These are phyloP conservation scores for Baryphthengus martii DNA, from an alignment of 2,113 vertebrate species.

Conservation along the genomic window DNA sequence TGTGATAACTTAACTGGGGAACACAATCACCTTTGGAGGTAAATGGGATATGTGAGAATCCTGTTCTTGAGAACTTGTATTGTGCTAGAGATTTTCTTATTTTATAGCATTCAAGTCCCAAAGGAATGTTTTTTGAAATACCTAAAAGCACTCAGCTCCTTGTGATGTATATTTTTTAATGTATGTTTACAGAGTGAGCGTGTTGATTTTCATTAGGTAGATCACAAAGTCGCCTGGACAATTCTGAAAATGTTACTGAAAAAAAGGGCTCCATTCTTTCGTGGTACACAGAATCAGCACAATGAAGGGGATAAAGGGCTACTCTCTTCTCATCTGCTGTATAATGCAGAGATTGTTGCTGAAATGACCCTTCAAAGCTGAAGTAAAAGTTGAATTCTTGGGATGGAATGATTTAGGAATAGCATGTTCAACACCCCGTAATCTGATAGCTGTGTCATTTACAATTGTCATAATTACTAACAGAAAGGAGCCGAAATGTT, in stretches of 20 bases:
- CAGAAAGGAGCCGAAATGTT: background rate
- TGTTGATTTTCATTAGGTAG: background rate
- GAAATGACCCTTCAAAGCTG: constrained; percentile 6
- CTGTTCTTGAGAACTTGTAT: background rate
- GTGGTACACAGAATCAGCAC: background rate
- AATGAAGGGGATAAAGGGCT: background rate
- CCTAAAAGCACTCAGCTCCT: background rate
- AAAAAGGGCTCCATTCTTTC: background rate
- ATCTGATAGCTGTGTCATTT: constrained; percentile 10
- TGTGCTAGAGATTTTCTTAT: background rate
- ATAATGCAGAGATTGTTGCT: background rate
- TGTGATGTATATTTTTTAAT: background rate
- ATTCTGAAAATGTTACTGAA: background rate
- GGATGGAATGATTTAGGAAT: background rate
- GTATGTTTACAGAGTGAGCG: background rate
- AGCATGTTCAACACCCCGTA: background rate
- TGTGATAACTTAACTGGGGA: background rate
- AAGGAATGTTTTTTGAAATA: background rate
- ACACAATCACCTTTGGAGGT: background rate
- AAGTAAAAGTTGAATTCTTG: background rate
- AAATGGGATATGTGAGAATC: background rate
- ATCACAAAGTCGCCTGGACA: background rate
- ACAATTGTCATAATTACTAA: background rate
- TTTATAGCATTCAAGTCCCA: background rate
- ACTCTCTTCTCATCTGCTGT: background rate